Evolutionary conservation across 2,888 invertebrate species (phyloP).

Genomic region (Ashinkailepas kermadecensis): DNA sequence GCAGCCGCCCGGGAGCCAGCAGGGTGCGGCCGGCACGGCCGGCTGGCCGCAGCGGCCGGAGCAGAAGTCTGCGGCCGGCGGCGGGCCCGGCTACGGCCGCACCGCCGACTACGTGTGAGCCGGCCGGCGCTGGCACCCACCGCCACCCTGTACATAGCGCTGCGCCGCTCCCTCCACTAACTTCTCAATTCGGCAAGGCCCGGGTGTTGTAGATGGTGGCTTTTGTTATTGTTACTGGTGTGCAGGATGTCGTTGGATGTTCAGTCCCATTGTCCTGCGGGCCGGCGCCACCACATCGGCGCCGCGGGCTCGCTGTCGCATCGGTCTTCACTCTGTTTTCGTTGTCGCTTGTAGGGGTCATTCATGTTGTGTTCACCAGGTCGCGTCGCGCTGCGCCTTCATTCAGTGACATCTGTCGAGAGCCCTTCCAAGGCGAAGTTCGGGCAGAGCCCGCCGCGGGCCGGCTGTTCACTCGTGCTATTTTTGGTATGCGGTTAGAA

Average conservation of each 20-base stretch:
- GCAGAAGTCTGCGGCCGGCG: background rate
- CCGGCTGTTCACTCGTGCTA: background rate
- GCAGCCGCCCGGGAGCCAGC: slow-evolving; percentile 4
- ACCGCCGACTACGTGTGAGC: slow-evolving; percentile 4
- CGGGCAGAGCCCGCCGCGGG: background rate
- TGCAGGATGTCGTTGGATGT: background rate
- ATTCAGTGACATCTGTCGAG: background rate
- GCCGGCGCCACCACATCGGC: background rate
- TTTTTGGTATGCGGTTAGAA: background rate
- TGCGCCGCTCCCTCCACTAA: background rate
- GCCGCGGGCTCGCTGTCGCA: background rate
- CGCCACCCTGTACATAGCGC: background rate
- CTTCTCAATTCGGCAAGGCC: background rate
- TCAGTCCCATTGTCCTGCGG: background rate
- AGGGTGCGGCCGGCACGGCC: background rate
- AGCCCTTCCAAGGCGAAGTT: background rate
- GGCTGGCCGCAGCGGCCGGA: slow-evolving; percentile 8
- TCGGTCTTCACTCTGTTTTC: background rate
- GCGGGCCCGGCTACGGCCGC: background rate
- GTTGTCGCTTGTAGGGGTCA: slow-evolving; percentile 1
- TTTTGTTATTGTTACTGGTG: slow-evolving; percentile 22
- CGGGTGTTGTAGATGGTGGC: slow-evolving; percentile 5
- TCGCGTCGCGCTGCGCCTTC: background rate
- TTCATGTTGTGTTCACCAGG: slow-evolving; percentile 5
- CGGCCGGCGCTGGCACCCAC: background rate